Base-by-base conservation (phyloP, 2,888 invertebrate species). In the Drosophila tanythrix region DNA sequence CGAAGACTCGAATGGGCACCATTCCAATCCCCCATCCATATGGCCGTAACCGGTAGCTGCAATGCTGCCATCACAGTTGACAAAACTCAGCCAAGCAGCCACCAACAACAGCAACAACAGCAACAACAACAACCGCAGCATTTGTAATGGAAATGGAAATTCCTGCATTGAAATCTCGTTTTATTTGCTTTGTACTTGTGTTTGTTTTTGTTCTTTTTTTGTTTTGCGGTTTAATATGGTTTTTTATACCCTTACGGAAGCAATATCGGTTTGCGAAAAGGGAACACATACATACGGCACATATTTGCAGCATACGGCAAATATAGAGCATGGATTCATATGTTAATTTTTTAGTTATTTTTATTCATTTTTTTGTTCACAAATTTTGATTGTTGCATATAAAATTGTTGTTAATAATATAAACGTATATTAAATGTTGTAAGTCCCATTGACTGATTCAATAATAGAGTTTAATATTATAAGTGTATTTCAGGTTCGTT, bases 131-230 rank as follows among this genome's bases (percentile, higher is more conserved):
- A 69, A 63, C 68, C 65, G 60, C 83, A 83, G 74, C 80, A 81
- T 82, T 85, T 85, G 85, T 85, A 84, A 84, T 88, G 88, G 71
- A 81, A 88, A 85, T 88, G 88, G 70, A 79, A 82, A 88, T 88
- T 84, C 79, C 83, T 81, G 81, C 85, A 85, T 88, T 85, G 83
- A 88, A 88, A 82, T 82, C 83, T 82, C 69, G 84, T 84, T 84
- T 84, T 70, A 65, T 84, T 79, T 83, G 71, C 66, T 75, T 78
- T 70, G 65, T 58, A 59, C 50, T 31, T 68, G 38, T 53, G 21
- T 18, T 33, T 70, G 56, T 36, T 63, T 51, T 58, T 50, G 62
- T 78, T 59, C 43, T 57, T 63, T 62, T 43, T 59, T 65, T 66
- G 25, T 70, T 85, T 81, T 85, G 84, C 72, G 83, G 87, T 69